Evolutionary conservation across 2,113 vertebrate genomes (phyloP), one percentile per base, ranked within the genome.

Genomic region (Guaruba guarouba): DNA sequence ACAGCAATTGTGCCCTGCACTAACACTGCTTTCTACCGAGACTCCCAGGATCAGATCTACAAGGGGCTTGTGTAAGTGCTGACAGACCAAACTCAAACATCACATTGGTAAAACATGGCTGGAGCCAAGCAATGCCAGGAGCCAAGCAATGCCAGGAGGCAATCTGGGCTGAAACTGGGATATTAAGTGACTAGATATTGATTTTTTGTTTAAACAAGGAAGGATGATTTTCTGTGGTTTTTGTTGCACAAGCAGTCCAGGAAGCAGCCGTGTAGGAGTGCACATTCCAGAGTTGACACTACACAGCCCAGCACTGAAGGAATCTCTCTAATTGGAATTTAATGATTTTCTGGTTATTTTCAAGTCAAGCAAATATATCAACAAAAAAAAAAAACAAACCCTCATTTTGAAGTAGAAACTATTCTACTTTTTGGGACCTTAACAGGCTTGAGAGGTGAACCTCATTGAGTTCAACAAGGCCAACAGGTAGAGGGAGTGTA

Each of bases 181-280:
- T 31, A 1, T 9, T 0, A 4, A 7, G 2, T 1, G 9, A 70
- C 10, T 7, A 6, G n/a, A 6, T 12, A 7, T 1, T 1, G 19
- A 16, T 0, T 3, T 27, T 11, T 10, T 8, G 10, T 37, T 61
- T 22, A 1, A 8, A 13, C 1, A 28, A n/a, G 67, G 64, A 29
- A 48, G 20, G 59, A 39, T 67, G 37, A 1, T 67, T 66, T 3
- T 18, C 22, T 20, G 77, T 15, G 51, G 1, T 14, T 13, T 17
- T 1, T 3, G 37, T 2, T 31, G 3, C 63, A 8, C 29, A 25
- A 54, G 5, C 49, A 66, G 39, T 1, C n/a, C 82, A 37, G 90
- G 82, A 83, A 90, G 82, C 13, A 3, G 77, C 52, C 1, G 11
- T 78, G 91, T 5, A 63, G 85, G 75, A 93, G 80, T 6, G 62